phyloP scores from a whole-genome alignment of 2,113 vertebrate genomes.

The Paradoxurus hermaphroditus region DNA sequence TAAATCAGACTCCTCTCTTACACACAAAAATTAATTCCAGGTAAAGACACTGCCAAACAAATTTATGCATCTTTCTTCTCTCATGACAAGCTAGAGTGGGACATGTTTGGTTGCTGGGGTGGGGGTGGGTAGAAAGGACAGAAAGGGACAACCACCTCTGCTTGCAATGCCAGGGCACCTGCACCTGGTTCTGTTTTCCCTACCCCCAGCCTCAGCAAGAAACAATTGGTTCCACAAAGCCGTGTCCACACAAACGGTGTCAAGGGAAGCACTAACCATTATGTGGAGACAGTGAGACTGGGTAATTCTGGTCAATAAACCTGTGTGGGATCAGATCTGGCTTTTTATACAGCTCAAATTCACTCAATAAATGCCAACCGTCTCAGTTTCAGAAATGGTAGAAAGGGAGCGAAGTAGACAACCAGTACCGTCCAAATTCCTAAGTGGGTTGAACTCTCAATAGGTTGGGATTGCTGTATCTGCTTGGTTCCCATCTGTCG shows the following conservation, averaged over 20 bases:
- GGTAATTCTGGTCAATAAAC: background rate
- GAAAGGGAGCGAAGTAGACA: background rate
- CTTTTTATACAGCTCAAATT: background rate
- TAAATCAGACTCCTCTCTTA: background rate
- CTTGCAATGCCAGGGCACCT: background rate
- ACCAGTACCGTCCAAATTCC: background rate
- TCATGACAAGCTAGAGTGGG: background rate
- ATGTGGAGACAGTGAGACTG: background rate
- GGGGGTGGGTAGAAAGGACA: background rate
- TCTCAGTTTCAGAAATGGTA: background rate
- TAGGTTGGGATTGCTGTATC: background rate
- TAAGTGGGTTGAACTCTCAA: background rate
- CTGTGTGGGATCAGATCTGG: background rate
- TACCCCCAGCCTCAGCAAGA: background rate
- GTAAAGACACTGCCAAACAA: background rate
- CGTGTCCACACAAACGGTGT: background rate
- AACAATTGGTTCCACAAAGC: background rate
- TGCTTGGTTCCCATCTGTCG: background rate
- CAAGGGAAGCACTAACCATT: background rate
- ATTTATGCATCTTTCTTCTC: slow-evolving; percentile 12
- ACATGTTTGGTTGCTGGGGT: background rate
- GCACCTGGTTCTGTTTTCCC: background rate
- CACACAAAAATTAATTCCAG: background rate
- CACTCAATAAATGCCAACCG: background rate
- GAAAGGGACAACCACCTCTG: background rate